phyloP scores from a whole-genome alignment of 2,888 invertebrate species.

The Aphodius sticticus region DNA sequence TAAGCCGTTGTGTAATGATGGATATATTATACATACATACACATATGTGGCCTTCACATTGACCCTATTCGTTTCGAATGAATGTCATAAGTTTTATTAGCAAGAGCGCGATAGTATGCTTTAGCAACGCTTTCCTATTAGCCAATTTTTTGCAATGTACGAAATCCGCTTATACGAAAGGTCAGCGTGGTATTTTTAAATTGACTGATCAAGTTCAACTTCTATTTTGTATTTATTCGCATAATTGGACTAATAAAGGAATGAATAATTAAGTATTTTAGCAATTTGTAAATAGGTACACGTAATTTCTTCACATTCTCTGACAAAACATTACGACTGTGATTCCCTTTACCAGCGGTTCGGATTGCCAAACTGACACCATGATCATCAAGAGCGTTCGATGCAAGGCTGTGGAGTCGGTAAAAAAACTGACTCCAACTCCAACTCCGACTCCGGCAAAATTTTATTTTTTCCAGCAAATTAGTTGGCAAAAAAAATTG shows the following conservation, averaged over 20 bases:
- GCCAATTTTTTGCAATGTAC: constrained; percentile 4
- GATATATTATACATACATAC: background rate
- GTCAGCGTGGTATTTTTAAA: background rate
- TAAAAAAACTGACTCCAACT: too few relatives aligned
- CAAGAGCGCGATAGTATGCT: background rate
- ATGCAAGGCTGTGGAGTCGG: too few relatives aligned
- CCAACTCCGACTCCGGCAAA: too few relatives aligned
- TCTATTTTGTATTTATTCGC: background rate
- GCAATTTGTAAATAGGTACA: background rate
- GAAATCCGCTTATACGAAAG: background rate
- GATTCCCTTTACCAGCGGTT: too few relatives aligned
- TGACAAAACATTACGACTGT: too few relatives aligned
- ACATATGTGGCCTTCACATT: background rate
- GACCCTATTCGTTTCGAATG: background rate
- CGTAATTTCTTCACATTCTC: too few relatives aligned
- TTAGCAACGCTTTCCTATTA: background rate
- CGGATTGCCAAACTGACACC: too few relatives aligned
- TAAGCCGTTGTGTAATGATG: background rate
- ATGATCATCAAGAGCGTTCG: too few relatives aligned
- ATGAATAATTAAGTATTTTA: background rate
- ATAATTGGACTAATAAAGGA: background rate
- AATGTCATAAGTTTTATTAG: background rate
- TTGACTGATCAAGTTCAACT: background rate
- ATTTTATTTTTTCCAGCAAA: too few relatives aligned
- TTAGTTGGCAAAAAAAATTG: too few relatives aligned